Evolutionary conservation across 2,888 invertebrate species (phyloP).

Genomic region (Crossocerus cetratus): DNA sequence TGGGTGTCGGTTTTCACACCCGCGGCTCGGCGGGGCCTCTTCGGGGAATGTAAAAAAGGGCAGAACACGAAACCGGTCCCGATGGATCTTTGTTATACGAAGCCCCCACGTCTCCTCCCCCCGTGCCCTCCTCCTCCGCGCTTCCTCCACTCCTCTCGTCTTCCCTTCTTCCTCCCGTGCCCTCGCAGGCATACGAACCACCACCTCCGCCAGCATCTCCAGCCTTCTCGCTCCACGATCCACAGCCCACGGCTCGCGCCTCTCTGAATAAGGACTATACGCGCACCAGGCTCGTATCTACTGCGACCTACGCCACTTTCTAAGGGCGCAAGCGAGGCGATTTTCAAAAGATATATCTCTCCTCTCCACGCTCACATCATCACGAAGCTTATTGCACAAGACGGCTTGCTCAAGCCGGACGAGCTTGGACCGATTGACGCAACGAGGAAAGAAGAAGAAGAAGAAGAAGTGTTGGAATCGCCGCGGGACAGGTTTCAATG

Average conservation of each 20-base stretch:
- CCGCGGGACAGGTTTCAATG: background rate
- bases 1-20: conserved; percentile 77
- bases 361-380: background rate
- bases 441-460: background rate
- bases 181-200: background rate
- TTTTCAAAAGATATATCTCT: no score
- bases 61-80: conserved; percentile 75
- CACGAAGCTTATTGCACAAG: background rate
- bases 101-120: conserved; percentile 42
- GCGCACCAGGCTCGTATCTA: conserved; percentile 54
- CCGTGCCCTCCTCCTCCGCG: conserved; percentile 14
- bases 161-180: conserved; percentile 11
- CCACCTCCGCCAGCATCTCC: conserved; percentile 22
- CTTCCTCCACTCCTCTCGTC: background rate
- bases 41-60: conserved; percentile 71
- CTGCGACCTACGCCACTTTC: conserved; percentile 10
- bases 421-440: background rate
- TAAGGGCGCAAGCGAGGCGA: background rate
- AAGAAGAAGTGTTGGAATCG: background rate
- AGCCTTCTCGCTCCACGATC: background rate
- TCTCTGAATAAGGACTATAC: conserved; percentile 57
- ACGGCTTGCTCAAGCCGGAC: background rate
- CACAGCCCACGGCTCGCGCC: conserved; percentile 20
- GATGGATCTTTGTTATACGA: conserved; percentile 74
- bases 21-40: conserved; percentile 72